Evolutionary conservation across 2,797 vertebrate species (phyloP).

Genomic region (Agapornis canus): DNA sequence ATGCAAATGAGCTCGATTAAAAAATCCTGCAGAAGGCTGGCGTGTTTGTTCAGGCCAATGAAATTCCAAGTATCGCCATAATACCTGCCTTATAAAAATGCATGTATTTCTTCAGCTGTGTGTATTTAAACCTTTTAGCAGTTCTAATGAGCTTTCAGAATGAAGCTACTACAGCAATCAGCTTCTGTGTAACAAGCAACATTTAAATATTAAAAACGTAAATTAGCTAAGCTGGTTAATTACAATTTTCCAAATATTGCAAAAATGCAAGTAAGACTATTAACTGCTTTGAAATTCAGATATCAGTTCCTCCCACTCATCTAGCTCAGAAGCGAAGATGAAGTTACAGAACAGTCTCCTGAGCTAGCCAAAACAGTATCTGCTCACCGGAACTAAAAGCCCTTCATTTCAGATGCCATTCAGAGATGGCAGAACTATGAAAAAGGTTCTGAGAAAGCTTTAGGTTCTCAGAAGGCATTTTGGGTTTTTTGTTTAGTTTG

Average conservation of each 20-base stretch:
- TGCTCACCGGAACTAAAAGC: slow-evolving; percentile 20
- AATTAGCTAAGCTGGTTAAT: slow-evolving; percentile 67
- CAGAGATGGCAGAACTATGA: not conserved
- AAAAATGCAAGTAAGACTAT: slow-evolving; percentile 54
- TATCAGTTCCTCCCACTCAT: slow-evolving; percentile 66
- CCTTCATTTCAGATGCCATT: not conserved
- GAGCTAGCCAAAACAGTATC: slow-evolving; percentile 67
- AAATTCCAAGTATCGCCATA: slow-evolving; percentile 40
- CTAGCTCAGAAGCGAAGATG: slow-evolving; percentile 18
- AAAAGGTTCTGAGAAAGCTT: not conserved
- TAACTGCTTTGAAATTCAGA: slow-evolving; percentile 69
- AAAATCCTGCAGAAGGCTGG: slow-evolving; percentile 26
- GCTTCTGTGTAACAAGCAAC: slow-evolving; percentile 68
- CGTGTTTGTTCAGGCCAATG: not conserved
- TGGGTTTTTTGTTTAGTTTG: not conserved
- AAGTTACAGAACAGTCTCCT: slow-evolving; percentile 71
- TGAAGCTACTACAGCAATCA: slow-evolving; percentile 63
- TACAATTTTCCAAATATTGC: slow-evolving; percentile 65
- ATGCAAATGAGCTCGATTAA: slow-evolving; percentile 40
- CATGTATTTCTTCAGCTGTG: slow-evolving; percentile 67
- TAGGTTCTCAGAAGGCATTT: not conserved
- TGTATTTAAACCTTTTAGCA: slow-evolving; percentile 69
- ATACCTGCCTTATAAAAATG: slow-evolving; percentile 71
- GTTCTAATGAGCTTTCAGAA: slow-evolving; percentile 69
- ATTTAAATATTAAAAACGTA: slow-evolving; percentile 72